phyloP scores from a whole-genome alignment of 2,888 invertebrate genomes.

The Cryptosula pallasiana region DNA sequence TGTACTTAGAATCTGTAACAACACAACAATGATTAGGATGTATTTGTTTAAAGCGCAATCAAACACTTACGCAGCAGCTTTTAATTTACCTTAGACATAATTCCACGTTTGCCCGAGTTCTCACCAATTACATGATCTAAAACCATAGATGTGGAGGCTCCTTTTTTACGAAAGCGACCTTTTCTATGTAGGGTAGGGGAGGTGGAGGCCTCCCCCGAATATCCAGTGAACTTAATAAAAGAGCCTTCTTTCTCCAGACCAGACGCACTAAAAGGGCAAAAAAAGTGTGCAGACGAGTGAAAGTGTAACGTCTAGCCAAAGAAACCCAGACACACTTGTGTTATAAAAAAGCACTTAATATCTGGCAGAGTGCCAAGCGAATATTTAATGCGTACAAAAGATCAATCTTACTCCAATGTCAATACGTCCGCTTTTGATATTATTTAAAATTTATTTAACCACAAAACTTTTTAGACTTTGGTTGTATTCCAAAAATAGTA shows the following conservation, averaged over 20 bases:
- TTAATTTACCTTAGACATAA: constrained; percentile 17
- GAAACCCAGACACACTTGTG: not conserved
- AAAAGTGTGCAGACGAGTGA: no score
- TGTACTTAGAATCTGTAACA: not conserved
- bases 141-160: not conserved
- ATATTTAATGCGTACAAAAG: no score
- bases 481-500: no score
- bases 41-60: no score
- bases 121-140: constrained; percentile 2
- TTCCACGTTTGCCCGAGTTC: not conserved
- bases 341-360: no score
- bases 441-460: no score
- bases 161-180: not conserved
- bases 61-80: no score
- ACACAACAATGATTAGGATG: no score
- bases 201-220: not conserved
- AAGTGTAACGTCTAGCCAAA: not conserved
- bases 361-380: no score
- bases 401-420: no score
- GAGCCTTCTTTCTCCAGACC: constrained; percentile 1
- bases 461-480: no score
- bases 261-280: not conserved
- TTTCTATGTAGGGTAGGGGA: not conserved
- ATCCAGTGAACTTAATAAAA: constrained; percentile 15
- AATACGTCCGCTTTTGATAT: no score